Conservation (phyloP, 2,888 invertebrate species). For the Phaedon cochleariae region DNA sequence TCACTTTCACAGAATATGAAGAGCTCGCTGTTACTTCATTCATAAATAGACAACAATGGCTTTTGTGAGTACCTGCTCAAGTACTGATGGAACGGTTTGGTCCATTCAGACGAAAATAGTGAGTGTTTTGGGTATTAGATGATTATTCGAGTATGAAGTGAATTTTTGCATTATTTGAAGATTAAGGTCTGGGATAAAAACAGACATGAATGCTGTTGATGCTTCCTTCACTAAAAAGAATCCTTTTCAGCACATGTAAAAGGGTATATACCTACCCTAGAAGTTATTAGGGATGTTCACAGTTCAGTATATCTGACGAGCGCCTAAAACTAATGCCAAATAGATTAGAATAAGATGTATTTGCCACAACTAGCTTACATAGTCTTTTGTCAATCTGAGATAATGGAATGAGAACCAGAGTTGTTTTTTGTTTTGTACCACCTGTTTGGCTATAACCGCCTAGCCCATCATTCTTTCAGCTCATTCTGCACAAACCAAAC, state of each 20-base stretch:
- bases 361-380: neutral
- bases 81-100: neutral
- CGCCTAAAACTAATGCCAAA: neutral
- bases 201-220: neutral
- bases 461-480: too few species aligned
- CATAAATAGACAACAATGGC: slow-evolving; percentile 10
- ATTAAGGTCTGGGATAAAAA: neutral
- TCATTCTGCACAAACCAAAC: too few species aligned
- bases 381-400: neutral
- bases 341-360: neutral
- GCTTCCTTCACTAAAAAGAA: neutral
- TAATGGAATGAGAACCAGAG: too few species aligned
- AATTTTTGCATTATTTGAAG: slow-evolving; percentile 3
- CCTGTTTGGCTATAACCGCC: too few species aligned
- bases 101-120: neutral
- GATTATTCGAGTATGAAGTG: slow-evolving; percentile 8
- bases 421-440: neutral
- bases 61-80: slow-evolving; percentile 10
- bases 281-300: neutral
- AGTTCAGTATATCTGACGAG: neutral
- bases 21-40: neutral
- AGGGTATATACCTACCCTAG: neutral
- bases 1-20: slow-evolving; percentile 1
- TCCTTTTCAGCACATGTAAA: neutral
- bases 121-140: slow-evolving; percentile 10